phyloP scores from a whole-genome alignment of 2,113 vertebrate species.

The Cettia cetti region DNA sequence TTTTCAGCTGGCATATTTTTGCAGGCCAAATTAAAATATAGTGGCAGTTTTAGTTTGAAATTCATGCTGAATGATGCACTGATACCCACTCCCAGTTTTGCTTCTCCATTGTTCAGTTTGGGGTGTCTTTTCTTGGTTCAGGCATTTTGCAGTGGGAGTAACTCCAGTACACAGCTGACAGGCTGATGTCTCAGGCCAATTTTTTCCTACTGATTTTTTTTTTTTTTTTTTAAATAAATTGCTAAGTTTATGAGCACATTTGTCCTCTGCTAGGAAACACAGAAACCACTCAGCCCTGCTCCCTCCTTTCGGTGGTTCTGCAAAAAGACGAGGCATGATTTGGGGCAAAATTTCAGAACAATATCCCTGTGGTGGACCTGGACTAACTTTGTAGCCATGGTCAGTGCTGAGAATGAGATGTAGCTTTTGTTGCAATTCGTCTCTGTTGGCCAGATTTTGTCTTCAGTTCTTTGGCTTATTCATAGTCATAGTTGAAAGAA shows the following conservation, averaged over 20 bases:
- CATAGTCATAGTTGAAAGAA: background rate
- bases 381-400: background rate
- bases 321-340: background rate
- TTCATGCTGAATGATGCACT: background rate
- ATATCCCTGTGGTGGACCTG: background rate
- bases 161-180: background rate
- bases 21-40: background rate
- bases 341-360: background rate
- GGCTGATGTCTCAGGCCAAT: background rate
- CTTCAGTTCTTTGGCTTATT: background rate
- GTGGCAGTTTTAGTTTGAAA: background rate
- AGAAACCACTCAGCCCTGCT: background rate
- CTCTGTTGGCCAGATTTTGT: background rate
- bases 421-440: background rate
- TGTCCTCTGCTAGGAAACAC: background rate
- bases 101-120: rapidly evolving
- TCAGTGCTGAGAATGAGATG: background rate
- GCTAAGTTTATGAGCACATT: background rate
- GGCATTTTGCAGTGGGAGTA: background rate
- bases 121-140: background rate
- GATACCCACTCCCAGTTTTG: background rate
- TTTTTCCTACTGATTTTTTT: background rate
- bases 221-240: background rate
- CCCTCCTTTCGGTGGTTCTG: background rate
- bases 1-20: background rate